Conservation (phyloP, 1,140 invertebrate genomes). For the Druon quercuslanigerum region DNA sequence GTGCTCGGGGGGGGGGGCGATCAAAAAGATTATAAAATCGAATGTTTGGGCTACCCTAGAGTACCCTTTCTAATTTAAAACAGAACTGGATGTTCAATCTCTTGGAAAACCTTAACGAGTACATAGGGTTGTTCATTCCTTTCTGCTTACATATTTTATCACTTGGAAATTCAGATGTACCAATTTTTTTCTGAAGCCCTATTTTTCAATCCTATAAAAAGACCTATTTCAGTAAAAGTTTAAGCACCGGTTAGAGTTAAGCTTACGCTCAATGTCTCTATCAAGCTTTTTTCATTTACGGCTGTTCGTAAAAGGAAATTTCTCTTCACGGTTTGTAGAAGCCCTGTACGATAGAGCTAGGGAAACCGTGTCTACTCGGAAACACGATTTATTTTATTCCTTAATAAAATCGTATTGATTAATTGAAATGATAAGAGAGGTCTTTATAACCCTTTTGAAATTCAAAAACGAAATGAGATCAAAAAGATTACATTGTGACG, state of each 20-base stretch:
- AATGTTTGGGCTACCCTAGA: too few relatives aligned
- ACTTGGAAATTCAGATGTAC: not conserved
- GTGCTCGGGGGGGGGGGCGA: too few relatives aligned
- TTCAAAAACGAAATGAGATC: too few relatives aligned
- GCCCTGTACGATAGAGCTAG: not conserved
- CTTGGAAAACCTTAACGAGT: too few relatives aligned
- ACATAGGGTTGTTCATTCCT: too few relatives aligned
- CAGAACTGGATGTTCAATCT: too few relatives aligned
- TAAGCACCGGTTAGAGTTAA: constrained; percentile 9
- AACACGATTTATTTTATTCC: not conserved
- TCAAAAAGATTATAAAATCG: too few relatives aligned
- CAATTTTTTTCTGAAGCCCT: not conserved
- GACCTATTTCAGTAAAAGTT: constrained; percentile 18
- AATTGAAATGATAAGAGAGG: too few relatives aligned
- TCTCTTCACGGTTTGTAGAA: not conserved
- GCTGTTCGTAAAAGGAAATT: constrained; percentile 13
- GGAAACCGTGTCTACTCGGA: not conserved
- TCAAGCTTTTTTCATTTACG: constrained; percentile 18
- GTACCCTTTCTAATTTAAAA: too few relatives aligned
- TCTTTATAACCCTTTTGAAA: too few relatives aligned
- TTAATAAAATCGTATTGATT: not conserved
- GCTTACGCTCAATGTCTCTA: not conserved
- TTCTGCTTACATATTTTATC: not conserved
- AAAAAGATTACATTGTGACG: too few relatives aligned
- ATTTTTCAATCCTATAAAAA: constrained; percentile 5